phyloP scores from a whole-genome alignment of 2,888 invertebrate genomes.

The Chrysodeixis includens region DNA sequence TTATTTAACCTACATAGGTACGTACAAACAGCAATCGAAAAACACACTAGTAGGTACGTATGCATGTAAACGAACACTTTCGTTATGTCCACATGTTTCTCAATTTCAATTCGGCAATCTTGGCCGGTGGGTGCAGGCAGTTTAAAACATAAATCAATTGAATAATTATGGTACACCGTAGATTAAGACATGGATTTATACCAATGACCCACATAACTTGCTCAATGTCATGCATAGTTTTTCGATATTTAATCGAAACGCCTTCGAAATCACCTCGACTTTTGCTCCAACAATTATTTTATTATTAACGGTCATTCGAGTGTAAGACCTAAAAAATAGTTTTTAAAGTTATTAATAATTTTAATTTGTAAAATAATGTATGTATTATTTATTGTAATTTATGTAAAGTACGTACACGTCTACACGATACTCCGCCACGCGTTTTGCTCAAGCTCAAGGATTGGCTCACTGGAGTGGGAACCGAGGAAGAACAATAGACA shows the following conservation, averaged over 20 bases:
- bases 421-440: too few relatives aligned
- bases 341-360: not conserved
- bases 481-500: not conserved
- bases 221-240: conserved; percentile 8
- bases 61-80: not conserved
- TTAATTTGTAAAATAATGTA: too few relatives aligned
- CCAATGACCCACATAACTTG: conserved; percentile 30
- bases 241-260: conserved; percentile 11
- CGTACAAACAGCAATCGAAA: not conserved
- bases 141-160: conserved; percentile 19
- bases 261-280: not conserved
- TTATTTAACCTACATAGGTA: not conserved
- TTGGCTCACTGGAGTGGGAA: not conserved
- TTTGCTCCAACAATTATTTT: not conserved
- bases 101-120: not conserved
- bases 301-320: not conserved
- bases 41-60: not conserved
- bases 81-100: conserved; percentile 2
- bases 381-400: too few relatives aligned
- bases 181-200: conserved; percentile 17
- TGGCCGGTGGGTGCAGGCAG: not conserved
- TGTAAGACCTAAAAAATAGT: not conserved
- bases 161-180: conserved; percentile 11
- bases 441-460: not conserved
- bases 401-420: too few relatives aligned